Evolutionary conservation across 2,888 invertebrate genomes (phyloP).

Genomic region (Poecilus cupreus): DNA sequence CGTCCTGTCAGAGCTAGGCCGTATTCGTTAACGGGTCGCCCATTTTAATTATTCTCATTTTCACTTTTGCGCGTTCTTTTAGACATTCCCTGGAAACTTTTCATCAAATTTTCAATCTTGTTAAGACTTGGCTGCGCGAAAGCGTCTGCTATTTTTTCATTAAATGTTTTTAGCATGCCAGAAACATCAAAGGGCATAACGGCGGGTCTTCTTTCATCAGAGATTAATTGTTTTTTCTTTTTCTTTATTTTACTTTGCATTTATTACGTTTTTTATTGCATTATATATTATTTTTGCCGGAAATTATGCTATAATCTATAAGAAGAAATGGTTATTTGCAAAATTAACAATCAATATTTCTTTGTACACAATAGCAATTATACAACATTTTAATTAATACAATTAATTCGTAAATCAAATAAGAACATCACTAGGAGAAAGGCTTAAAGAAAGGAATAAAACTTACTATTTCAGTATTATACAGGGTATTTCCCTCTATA

Average conservation of each 20-base stretch:
- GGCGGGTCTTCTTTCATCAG: conserved; percentile 52
- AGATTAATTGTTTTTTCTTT: conserved; percentile 54
- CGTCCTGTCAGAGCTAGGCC: conserved; percentile 9
- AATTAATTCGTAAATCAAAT: no score
- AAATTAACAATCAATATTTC: no score
- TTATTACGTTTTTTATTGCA: conserved; percentile 36
- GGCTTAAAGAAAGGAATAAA: no score
- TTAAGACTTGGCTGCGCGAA: conserved; percentile 64
- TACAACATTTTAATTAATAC: no score
- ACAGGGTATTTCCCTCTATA: no score
- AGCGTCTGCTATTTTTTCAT: conserved; percentile 67
- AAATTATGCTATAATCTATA: neutral
- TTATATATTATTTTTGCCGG: neutral
- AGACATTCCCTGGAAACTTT: conserved; percentile 65
- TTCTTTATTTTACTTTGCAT: conserved; percentile 25
- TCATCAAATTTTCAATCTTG: conserved; percentile 69
- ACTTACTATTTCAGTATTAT: no score
- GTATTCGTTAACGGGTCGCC: conserved; percentile 58
- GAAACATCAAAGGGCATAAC: conserved; percentile 65
- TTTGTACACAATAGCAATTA: no score
- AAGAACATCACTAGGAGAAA: no score
- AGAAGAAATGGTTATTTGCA: no score
- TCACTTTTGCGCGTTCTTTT: conserved; percentile 68
- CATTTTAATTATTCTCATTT: conserved; percentile 70
- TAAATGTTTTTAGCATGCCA: conserved; percentile 65